Percentiles rank a stretch among this genome's conserved stretches.
These are phyloP conservation scores for Chlorodrepanis virens DNA, from an alignment of 2,113 vertebrate species.

Conservation along the genomic window DNA sequence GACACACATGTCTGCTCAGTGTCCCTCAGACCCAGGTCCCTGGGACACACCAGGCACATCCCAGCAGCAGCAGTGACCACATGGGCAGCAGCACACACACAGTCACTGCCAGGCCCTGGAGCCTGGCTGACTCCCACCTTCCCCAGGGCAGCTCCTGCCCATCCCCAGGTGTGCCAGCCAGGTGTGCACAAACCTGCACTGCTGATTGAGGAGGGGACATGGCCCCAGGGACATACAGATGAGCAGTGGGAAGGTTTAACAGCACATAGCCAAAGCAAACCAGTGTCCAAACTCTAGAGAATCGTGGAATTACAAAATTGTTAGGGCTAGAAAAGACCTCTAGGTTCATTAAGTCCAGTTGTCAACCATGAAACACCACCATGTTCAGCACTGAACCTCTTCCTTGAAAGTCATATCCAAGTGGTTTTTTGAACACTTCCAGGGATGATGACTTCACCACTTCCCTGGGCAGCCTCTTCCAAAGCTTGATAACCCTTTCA, in stretches of 20 bases:
- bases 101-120: accelerated
- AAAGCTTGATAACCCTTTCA: neutral
- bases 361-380: neutral
- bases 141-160: neutral
- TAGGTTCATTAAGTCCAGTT: neutral
- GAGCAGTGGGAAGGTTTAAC: neutral
- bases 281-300: accelerated
- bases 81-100: accelerated
- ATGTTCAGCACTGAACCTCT: neutral
- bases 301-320: neutral
- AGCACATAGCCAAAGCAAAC: accelerated
- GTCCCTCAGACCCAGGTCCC: neutral
- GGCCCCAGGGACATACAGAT: accelerated
- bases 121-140: neutral
- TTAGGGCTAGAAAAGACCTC: neutral
- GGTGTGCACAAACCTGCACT: neutral
- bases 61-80: accelerated
- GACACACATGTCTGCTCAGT: accelerated
- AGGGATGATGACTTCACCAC: neutral
- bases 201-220: neutral
- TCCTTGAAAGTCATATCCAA: neutral
- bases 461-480: neutral
- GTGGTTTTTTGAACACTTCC: neutral
- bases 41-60: accelerated
- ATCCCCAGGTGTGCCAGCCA: neutral